phyloP scores from a whole-genome alignment of 2,797 vertebrate species.

The Microctenopoma steveboyesi region DNA sequence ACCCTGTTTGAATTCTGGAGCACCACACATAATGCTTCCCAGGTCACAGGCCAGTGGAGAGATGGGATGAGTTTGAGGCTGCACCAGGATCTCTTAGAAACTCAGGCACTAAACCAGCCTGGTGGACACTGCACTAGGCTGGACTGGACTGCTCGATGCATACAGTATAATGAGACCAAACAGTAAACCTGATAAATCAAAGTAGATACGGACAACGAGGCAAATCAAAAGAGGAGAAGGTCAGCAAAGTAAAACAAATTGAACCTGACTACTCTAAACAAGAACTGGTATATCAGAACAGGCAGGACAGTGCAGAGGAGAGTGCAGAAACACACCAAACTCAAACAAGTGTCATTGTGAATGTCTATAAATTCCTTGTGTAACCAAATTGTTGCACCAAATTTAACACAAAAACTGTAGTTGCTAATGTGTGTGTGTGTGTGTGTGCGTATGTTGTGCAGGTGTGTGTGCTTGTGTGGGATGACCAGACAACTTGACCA shows the following conservation, averaged over 20 bases:
- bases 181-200: constrained; percentile 59
- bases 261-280: constrained; percentile 47
- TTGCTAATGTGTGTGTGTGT: constrained; percentile 9
- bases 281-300: constrained; percentile 48
- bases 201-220: constrained; percentile 46
- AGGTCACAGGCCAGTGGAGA: constrained; percentile 60
- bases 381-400: constrained; percentile 29
- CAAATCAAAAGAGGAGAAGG: constrained; percentile 59
- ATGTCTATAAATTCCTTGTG: constrained; percentile 28
- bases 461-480: constrained; percentile 38
- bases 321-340: constrained; percentile 35
- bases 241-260: constrained; percentile 57
- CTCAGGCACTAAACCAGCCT: constrained; percentile 53
- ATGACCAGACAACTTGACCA: constrained; percentile 57
- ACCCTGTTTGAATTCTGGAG: constrained; percentile 82
- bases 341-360: constrained; percentile 34
- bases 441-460: constrained; percentile 19
- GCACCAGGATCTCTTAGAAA: constrained; percentile 54
- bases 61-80: constrained; percentile 52
- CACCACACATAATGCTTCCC: constrained; percentile 63
- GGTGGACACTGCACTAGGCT: constrained; percentile 64
- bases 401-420: constrained; percentile 36
- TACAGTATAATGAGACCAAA: constrained; percentile 36
- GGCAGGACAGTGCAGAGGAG: constrained; percentile 48
- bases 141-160: constrained; percentile 64